phyloP scores from a whole-genome alignment of 1,140 invertebrate species.

The Babylonia areolata region DNA sequence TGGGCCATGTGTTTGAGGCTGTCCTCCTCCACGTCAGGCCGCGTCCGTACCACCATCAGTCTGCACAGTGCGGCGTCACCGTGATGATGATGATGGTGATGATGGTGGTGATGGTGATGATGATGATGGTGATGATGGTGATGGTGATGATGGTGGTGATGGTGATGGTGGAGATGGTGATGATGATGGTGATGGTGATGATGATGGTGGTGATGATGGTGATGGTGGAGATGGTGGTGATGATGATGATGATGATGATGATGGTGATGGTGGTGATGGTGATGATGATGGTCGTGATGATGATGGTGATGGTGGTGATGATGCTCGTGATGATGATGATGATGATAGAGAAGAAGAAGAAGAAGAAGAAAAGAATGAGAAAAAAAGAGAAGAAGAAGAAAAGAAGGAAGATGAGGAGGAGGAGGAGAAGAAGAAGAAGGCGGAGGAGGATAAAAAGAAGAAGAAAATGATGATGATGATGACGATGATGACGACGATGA shows the following conservation, averaged over 20 bases:
- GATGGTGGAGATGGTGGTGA: no score
- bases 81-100: background rate
- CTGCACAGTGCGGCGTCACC: no score
- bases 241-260: no score
- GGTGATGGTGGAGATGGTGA: no score
- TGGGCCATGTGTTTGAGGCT: constrained; percentile 51
- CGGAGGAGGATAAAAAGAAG: no score
- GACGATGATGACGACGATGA: background rate
- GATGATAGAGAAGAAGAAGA: no score
- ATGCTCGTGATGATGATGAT: constrained; percentile 13
- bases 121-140: background rate
- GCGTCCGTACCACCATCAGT: constrained; percentile 67
- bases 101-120: constrained; percentile 13
- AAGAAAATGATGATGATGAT: constrained; percentile 28
- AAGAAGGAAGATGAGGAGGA: no score
- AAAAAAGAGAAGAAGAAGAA: no score
- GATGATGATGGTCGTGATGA: constrained; percentile 6
- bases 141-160: constrained; percentile 4
- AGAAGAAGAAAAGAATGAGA: no score
- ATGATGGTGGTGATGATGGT: constrained; percentile 12
- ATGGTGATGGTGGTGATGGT: constrained; percentile 11
- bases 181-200: constrained; percentile 9
- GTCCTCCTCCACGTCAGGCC: constrained; percentile 57
- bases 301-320: constrained; percentile 11
- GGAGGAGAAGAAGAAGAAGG: no score